Evolutionary conservation across 2,113 vertebrate genomes (phyloP).

Genomic region (Pandion haliaetus): DNA sequence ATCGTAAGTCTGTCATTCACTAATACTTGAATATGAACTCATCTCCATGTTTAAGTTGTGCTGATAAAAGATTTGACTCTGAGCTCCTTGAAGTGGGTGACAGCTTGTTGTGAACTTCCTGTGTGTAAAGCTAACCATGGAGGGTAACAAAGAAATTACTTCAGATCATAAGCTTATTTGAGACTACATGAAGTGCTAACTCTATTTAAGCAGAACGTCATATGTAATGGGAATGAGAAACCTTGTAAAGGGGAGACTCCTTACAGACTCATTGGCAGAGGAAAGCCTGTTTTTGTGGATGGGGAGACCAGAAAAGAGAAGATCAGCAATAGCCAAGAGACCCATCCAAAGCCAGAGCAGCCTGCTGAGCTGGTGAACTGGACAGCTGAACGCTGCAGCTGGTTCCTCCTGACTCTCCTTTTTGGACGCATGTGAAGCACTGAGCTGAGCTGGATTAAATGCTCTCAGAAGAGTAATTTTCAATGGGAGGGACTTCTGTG

Average conservation of each 20-base stretch:
- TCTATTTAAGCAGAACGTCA: neutral
- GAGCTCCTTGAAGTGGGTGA: neutral
- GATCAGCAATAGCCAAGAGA: neutral
- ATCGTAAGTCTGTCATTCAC: constrained; percentile 80
- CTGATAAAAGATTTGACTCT: neutral
- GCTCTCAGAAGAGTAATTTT: neutral
- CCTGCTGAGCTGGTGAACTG: neutral
- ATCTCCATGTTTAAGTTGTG: neutral
- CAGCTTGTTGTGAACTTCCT: neutral
- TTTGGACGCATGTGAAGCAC: neutral
- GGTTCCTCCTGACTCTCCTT: neutral
- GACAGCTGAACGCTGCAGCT: neutral
- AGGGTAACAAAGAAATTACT: neutral
- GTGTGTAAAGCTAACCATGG: neutral
- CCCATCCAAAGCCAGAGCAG: neutral
- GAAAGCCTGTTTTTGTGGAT: neutral
- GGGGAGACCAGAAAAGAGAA: neutral
- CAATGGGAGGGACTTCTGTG: neutral
- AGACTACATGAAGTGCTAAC: neutral
- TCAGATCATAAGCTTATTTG: neutral
- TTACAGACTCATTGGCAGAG: neutral
- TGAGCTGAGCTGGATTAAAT: neutral
- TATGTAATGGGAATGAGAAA: neutral
- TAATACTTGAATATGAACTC: neutral
- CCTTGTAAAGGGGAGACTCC: neutral